Evolutionary conservation across 1,140 invertebrate species (phyloP), one percentile per base, ranked within the genome.

Genomic region (Leptestheria dahalacensis): DNA sequence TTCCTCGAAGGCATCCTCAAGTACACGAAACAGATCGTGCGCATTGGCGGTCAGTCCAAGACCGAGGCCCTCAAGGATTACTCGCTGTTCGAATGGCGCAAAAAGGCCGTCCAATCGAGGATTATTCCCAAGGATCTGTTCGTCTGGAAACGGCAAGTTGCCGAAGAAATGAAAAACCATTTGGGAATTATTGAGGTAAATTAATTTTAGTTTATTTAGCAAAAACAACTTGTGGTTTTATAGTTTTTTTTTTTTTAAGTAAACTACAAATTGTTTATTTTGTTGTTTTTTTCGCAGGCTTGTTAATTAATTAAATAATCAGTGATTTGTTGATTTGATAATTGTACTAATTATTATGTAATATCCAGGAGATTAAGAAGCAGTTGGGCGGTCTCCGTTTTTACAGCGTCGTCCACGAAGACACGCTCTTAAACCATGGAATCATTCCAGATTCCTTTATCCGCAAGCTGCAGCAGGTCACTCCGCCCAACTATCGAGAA

Each of bases 11-110:
- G 81, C 18, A 56, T 28, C 50, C 29, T 28, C 24, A 20, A 11
- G 11, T 57, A 64, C 51, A 67, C 60, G 2, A 48, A 59, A 3
- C 68, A 68, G 4, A 73, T 91, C 56, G 73, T 86, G 12, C 75
- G 88, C 25, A 77, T 91, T 62, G 88, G 89, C 3, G 79, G 79
- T 11, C 79, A 84, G 69, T 82, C 81, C 1, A 79, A 79, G 65
- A 81, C 75, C 65, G 72, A 79, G 68, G 67, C 63, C 2, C 66
- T 84, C 52, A 67, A 76, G 52, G 11, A 68, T 3, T 79, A 72
- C 66, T 79, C 62, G 24, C 57, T 70, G n/a, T 33, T 26, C 18
- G 53, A 55, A 18, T 55, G 53, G 24, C 26, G 28, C 21, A 28
- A 41, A 15, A 12, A n/a, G 11, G 23, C 53, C n/a, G 21, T 20